Evolutionary conservation across 2,888 invertebrate species (phyloP), one percentile per base, ranked within the genome.

Genomic region (Agriopis marginaria): DNA sequence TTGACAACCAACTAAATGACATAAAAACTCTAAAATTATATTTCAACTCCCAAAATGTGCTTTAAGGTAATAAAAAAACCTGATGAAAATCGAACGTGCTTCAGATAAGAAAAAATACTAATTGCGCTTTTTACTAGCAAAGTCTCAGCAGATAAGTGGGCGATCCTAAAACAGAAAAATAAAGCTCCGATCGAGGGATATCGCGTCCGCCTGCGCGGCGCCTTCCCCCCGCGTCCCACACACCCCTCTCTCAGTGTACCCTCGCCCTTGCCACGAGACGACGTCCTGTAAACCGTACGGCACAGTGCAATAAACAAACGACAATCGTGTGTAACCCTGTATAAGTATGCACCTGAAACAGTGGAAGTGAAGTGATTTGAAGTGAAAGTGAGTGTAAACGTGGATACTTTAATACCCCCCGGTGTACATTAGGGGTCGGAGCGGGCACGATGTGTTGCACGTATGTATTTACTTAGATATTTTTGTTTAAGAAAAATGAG

Each of bases 91-190:
- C 32, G 55, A 51, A 56, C 68, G 55, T 64, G 68, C 61, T 60
- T 42, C 54, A 60, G 68, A 68, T 55, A 68, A 64, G 64, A 63
- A 64, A 68, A 60, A 64, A 63, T 53, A 63, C 77, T 83, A 84
- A 84, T 83, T 85, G 81, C 82, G 73, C 78, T 82, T 84, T 82
- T 78, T 80, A 84, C 61, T 75, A 78, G 77, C 71, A 66, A 77
- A 79, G 74, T 78, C 79, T 75, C 70, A 71, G 65, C 76, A 85
- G 86, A 86, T 84, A 86, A 85, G 85, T 85, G 82, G 84, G 74
- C 79, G 84, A 86, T 84, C 80, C 77, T 74, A 85, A 86, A 86
- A 84, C 83, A 84, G 83, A 86, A 87, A 87, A 89, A 88, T 85
- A 85, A 82, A 85, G 76, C 76, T 76, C 75, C 79, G 78, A 83